These are phyloP conservation scores for Neuroscelio doddi DNA, from an alignment of 2,888 invertebrate species.

Conservation along the genomic window DNA sequence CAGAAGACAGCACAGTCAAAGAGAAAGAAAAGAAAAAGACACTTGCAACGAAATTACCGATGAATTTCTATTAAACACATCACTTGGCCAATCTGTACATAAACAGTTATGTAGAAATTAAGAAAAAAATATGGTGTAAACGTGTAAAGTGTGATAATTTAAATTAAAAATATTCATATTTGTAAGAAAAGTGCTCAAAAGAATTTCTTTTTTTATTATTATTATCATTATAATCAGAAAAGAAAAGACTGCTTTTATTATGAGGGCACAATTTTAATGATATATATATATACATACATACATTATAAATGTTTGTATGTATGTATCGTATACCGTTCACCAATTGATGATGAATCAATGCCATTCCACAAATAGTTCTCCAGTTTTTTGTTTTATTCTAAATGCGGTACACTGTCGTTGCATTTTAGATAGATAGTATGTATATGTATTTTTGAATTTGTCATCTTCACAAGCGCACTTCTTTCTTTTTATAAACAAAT, in stretches of 20 bases:
- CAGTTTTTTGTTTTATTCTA: neutral
- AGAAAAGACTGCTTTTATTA: constrained; percentile 39
- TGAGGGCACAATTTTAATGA: constrained; percentile 10
- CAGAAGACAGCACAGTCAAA: constrained; percentile 9
- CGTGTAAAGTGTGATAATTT: constrained; percentile 68
- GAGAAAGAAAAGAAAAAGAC: constrained; percentile 34
- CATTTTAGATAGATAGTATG: neutral
- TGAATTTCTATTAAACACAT: constrained; percentile 54
- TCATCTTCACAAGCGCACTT: neutral
- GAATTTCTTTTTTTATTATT: constrained; percentile 43
- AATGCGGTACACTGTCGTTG: neutral
- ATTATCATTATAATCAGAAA: constrained; percentile 23
- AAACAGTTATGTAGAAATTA: constrained; percentile 50
- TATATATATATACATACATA: constrained; percentile 12
- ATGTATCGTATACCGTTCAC: constrained; percentile 7
- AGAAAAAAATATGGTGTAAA: constrained; percentile 53
- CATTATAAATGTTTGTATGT: constrained; percentile 10
- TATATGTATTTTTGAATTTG: neutral
- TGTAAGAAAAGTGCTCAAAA: constrained; percentile 50
- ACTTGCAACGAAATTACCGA: constrained; percentile 59
- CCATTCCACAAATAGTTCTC: constrained; percentile 47
- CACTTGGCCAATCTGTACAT: constrained; percentile 60
- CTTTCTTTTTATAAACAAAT: neutral
- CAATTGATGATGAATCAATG: constrained; percentile 46
- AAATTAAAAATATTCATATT: constrained; percentile 59